Conservation (phyloP, 2,797 vertebrate genomes). For the Rhinatrema bivittatum region DNA sequence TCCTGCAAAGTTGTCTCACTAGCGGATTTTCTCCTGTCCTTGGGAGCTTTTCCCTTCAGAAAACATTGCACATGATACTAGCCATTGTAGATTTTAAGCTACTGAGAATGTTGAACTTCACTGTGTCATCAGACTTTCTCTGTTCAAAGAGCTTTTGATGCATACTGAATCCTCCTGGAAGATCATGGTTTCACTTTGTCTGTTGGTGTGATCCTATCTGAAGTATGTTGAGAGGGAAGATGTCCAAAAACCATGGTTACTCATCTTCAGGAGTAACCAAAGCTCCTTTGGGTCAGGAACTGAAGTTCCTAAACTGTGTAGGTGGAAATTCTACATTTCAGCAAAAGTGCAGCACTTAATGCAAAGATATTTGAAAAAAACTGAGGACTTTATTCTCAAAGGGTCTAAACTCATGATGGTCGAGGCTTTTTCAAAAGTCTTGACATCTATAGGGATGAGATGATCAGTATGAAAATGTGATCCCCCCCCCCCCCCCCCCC, state of each 20-base stretch:
- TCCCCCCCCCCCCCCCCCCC: conserved; percentile 1
- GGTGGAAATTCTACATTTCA: background rate
- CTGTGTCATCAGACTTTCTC: conserved; percentile 14
- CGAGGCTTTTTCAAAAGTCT: too few species aligned
- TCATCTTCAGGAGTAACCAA: too few species aligned
- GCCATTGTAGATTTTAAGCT: conserved; percentile 7
- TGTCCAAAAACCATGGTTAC: background rate
- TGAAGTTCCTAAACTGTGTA: background rate
- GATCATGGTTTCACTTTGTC: conserved; percentile 4
- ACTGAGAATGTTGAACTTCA: conserved; percentile 14
- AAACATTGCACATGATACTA: conserved; percentile 13
- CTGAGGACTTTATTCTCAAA: conserved; percentile 8
- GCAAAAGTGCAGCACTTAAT: conserved; percentile 10
- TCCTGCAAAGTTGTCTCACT: conserved; percentile 7
- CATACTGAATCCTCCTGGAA: conserved; percentile 6
- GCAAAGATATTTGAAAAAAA: conserved; percentile 4
- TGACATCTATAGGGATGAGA: background rate
- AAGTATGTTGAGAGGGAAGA: background rate
- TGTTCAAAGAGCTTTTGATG: conserved; percentile 18
- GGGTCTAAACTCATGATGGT: too few species aligned
- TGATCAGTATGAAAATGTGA: conserved; percentile 6
- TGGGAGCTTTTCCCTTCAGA: conserved; percentile 10
- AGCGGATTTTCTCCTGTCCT: conserved; percentile 9
- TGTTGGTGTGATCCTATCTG: background rate
- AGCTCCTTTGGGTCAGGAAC: too few species aligned